phyloP scores from a whole-genome alignment of 2,797 vertebrate genomes.

The Danionella dracula region DNA sequence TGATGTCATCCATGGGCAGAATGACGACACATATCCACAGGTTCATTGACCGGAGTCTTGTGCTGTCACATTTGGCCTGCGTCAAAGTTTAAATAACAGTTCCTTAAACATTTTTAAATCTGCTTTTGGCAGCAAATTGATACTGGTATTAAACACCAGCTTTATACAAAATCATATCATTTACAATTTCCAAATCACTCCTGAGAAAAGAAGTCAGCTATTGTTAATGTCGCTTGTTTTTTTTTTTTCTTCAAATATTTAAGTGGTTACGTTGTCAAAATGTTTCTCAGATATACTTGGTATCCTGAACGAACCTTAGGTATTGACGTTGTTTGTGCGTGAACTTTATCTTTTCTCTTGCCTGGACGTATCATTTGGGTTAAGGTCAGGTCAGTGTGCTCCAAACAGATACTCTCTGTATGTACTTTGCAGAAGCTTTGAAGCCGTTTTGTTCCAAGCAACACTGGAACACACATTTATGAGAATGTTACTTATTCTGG shows the following conservation, averaged over 20 bases:
- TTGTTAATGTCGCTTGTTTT: too few relatives aligned
- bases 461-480: not conserved
- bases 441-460: not conserved
- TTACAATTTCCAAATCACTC: too few relatives aligned
- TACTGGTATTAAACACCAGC: too few relatives aligned
- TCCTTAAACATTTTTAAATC: too few relatives aligned
- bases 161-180: too few relatives aligned
- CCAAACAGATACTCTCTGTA: not conserved
- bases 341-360: not conserved
- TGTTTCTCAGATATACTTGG: not conserved
- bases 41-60: slow-evolving; percentile 53
- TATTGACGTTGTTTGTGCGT: not conserved
- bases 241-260: too few relatives aligned
- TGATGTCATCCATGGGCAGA: slow-evolving; percentile 46
- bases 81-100: too few relatives aligned
- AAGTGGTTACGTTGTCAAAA: too few relatives aligned
- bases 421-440: not conserved
- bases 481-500: not conserved
- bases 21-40: slow-evolving; percentile 54
- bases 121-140: too few relatives aligned
- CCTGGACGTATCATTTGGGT: not conserved
- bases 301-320: not conserved
- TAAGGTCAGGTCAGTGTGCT: not conserved
- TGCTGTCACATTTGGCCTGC: too few relatives aligned
- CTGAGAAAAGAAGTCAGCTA: too few relatives aligned